Evolutionary conservation across 2,888 invertebrate genomes (phyloP).

Genomic region (Theretra japonica): DNA sequence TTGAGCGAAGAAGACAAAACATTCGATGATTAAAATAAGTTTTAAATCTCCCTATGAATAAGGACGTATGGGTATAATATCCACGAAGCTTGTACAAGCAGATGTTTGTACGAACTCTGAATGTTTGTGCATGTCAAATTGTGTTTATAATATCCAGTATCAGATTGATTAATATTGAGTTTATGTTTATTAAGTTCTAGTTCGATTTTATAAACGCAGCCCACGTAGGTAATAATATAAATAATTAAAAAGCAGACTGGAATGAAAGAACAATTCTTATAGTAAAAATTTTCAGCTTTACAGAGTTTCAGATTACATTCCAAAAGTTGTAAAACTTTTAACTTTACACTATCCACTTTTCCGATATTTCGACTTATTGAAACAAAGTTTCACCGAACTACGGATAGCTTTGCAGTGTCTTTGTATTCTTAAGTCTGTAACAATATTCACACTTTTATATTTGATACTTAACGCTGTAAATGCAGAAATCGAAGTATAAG

Average conservation of each 20-base stretch:
- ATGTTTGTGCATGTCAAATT: too few species aligned
- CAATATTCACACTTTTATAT: slow-evolving; percentile 11
- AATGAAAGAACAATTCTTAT: background rate
- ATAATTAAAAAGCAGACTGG: background rate
- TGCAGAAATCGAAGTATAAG: background rate
- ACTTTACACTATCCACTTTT: slow-evolving; percentile 31
- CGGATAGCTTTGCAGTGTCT: slow-evolving; percentile 22
- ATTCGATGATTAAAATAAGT: too few species aligned
- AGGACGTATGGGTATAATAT: too few species aligned
- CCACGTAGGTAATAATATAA: background rate
- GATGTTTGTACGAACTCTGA: too few species aligned
- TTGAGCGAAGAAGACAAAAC: too few species aligned
- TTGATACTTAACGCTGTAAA: background rate
- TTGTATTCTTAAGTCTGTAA: slow-evolving; percentile 11
- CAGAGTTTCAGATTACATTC: slow-evolving; percentile 29
- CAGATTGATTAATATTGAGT: too few species aligned
- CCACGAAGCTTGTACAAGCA: too few species aligned
- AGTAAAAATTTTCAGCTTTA: background rate
- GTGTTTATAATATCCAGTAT: too few species aligned
- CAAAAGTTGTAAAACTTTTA: slow-evolving; percentile 46
- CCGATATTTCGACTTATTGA: slow-evolving; percentile 27
- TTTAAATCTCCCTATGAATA: too few species aligned
- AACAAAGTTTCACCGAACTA: slow-evolving; percentile 20
- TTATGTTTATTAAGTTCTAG: too few species aligned
- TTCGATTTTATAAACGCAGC: too few species aligned